A percentile compares a stretch with the other conserved stretches of the same genome.
phyloP scores from a whole-genome alignment of 92 coral and sea anemone species.

The Blastomussa wellsi region DNA sequence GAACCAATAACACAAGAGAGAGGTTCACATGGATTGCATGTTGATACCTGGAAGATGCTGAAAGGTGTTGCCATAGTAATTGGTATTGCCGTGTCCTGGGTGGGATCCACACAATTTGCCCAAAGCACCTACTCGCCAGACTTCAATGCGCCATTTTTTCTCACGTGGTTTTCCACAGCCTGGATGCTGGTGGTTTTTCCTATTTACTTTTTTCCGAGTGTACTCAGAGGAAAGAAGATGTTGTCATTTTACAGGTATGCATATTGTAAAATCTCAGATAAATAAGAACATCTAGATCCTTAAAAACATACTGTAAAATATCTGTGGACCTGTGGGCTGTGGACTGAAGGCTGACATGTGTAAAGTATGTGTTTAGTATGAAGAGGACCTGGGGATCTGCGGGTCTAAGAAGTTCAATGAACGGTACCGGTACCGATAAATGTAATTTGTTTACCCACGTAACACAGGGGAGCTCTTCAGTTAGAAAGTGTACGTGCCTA shows the following conservation, averaged over 20 bases:
- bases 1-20: background rate
- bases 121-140: constrained; percentile 76
- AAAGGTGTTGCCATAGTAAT: constrained; percentile 72
- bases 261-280: background rate
- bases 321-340: too few relatives aligned
- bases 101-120: constrained; percentile 79
- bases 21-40: background rate
- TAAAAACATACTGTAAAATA: too few relatives aligned
- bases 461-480: too few relatives aligned
- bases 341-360: too few relatives aligned
- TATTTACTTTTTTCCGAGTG: constrained; percentile 49
- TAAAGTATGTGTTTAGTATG: too few relatives aligned
- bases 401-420: too few relatives aligned
- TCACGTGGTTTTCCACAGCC: constrained; percentile 81
- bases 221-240: constrained; percentile 33
- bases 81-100: constrained; percentile 86
- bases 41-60: constrained; percentile 48
- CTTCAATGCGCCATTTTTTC: constrained; percentile 83
- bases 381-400: too few relatives aligned
- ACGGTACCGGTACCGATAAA: too few relatives aligned
- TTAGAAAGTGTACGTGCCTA: too few relatives aligned
- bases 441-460: too few relatives aligned
- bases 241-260: constrained; percentile 50
- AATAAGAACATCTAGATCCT: too few relatives aligned
- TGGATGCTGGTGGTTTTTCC: constrained; percentile 86